Base-by-base conservation (phyloP, 2,113 vertebrate species). In the Alethe castanea region DNA sequence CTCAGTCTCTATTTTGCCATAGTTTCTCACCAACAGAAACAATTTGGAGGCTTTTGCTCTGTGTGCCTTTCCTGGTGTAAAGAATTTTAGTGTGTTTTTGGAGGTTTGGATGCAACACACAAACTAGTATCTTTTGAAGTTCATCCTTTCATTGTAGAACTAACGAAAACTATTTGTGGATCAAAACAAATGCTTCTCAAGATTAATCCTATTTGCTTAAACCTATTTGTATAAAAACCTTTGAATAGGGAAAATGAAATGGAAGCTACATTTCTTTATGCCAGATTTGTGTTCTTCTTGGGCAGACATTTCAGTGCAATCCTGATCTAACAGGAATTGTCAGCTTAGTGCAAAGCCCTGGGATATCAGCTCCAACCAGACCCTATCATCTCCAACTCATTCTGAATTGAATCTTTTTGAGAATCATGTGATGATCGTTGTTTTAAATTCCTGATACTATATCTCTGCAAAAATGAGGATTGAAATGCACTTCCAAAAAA, bases 191-290 rank as follows among this genome's bases (percentile, higher is more conserved):
- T 62, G 18, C 38, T 83, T 94, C 67, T 73, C 60, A 53, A 64
- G 25, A 52, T 79, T 87, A 94, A 96, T 94, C 62, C 66, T 91
- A 61, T 91, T 85, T 89, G 36, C 35, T 83, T 93, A 74, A 81
- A 79, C 77, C 71, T 77, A 6, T 70, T 90, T 73, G 19, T 77
- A n/a, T 60, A 48, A 94, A 95, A 65, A 31, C 4, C 35, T 65
- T 82, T 87, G 57, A 59, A 73, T 62, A 56, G 22, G 33, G 59
- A 48, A 88, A 90, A n/a, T 54, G 61, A 29, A 62, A 61, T 33
- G 26, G 84, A 91, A 79, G 15, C n/a, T 65, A 35, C 12, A 14
- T 89, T 91, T 95, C 86, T 90, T 94, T 62, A 28, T 67, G 36
- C 71, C 40, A 64, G 56, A 60, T 92, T 86, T 67, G 56, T 71